Evolutionary conservation across 53 echinoderm and acorn worm genomes (phyloP).

Genomic region (Antedon mediterranea): DNA sequence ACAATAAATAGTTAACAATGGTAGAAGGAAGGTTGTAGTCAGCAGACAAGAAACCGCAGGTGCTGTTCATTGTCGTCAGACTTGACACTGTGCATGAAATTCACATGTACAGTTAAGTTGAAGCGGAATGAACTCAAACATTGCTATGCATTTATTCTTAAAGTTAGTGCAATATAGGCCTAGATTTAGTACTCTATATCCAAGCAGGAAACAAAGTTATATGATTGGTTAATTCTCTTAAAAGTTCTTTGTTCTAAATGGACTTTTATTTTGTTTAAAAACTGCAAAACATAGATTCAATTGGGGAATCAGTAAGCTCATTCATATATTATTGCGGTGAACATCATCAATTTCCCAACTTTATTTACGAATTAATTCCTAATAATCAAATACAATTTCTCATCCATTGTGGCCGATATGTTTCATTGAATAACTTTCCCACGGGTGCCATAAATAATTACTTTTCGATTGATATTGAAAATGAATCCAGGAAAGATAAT

Average conservation of each 20-base stretch:
- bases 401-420: background rate
- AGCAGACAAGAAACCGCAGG: too few relatives aligned
- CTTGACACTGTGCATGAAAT: too few relatives aligned
- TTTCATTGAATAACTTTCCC: background rate
- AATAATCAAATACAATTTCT: background rate
- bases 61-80: too few relatives aligned
- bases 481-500: background rate
- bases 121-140: too few relatives aligned
- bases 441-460: background rate
- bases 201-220: too few relatives aligned
- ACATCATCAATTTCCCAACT: background rate
- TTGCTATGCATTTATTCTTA: too few relatives aligned
- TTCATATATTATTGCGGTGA: background rate
- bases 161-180: too few relatives aligned
- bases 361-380: background rate
- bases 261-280: background rate
- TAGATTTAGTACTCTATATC: too few relatives aligned
- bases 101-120: too few relatives aligned
- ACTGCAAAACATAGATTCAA: background rate
- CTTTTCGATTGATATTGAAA: conserved; percentile 1
- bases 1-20: too few relatives aligned
- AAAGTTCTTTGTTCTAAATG: background rate
- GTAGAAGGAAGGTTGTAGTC: too few relatives aligned
- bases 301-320: background rate
- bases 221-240: background rate